These are phyloP conservation scores for Aramus guarauna DNA, from an alignment of 2,113 vertebrate genomes.

Conservation along the genomic window DNA sequence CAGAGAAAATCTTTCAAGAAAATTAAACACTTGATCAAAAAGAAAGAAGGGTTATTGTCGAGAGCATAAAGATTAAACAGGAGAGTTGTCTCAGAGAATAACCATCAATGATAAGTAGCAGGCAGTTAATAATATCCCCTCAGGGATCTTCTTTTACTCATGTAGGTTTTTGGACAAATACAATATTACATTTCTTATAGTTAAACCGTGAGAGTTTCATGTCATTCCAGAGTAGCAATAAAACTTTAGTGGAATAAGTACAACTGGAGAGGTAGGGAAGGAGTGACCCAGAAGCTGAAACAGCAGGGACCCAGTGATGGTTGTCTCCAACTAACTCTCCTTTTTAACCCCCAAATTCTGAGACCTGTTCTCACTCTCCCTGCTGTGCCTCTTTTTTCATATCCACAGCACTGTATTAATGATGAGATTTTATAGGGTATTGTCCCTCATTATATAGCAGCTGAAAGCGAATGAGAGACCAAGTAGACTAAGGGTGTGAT, in stretches of 20 bases:
- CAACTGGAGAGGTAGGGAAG: background rate
- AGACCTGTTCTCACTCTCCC: background rate
- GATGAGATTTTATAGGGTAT: background rate
- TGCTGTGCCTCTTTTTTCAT: background rate
- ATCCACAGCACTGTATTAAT: background rate
- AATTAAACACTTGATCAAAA: slow-evolving; percentile 81
- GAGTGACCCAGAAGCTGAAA: background rate
- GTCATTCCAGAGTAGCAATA: slow-evolving; percentile 10
- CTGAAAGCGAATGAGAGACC: background rate
- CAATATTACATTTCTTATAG: slow-evolving; percentile 33
- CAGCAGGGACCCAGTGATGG: background rate
- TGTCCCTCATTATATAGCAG: background rate
- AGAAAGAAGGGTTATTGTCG: slow-evolving; percentile 65
- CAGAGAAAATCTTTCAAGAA: slow-evolving; percentile 76
- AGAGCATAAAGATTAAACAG: slow-evolving; percentile 75
- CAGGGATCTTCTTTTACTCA: slow-evolving; percentile 58
- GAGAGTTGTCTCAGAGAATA: slow-evolving; percentile 64
- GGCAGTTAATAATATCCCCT: slow-evolving; percentile 62
- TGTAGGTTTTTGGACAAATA: slow-evolving; percentile 55
- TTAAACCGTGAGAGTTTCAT: background rate
- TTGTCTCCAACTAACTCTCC: background rate
- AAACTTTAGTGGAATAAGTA: slow-evolving; percentile 26
- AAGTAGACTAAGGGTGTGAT: background rate
- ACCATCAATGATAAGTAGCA: slow-evolving; percentile 64
- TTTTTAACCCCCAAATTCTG: background rate